Base-by-base conservation (phyloP, 2,113 vertebrate species). In the Barnardius zonarius region DNA sequence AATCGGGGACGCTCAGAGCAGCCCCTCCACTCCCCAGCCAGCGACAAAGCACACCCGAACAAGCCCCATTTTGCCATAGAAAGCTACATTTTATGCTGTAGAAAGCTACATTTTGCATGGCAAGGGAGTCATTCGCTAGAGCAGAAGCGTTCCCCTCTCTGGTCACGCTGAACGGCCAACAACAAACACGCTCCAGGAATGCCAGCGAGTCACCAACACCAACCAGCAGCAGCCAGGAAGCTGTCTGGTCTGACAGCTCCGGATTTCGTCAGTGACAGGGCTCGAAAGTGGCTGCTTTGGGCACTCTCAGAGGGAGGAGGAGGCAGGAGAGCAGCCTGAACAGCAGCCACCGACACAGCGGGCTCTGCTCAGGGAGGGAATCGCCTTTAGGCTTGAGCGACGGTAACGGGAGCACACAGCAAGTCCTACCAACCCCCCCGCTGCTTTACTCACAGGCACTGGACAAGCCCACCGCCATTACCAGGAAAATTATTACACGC, bases 111-210 rank as follows among this genome's bases (percentile, higher is more conserved):
- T 18, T 84, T 84, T 28, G 31, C 57, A 41, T 7, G 9, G 1
- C 62, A 39, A 37, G 44, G 51, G 68, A 63, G 62, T 1, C 2
- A 1, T 76, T 17, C 15, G 35, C 54, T 5, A 1, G 68, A 62
- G 39, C 14, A 1, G 41, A 15, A 39, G 54, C 0, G 0, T 11
- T 79, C 82, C 17, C 51, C 52, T 33, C 70, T 17, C 5, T 1
- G 28, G 28, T 15, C 59, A 24, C 2, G 2, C 24, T 1, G 0
- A 35, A 13, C 0, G 0, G 27, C 4, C 33, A 77, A 9, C 44
- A 37, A 35, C 14, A 5, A 63, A n/a, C 3, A 27, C 1, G 0
- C 41, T 14, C 3, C 37, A 5, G 54, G 64, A 69, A 11, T 1
- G 12, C 30, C 57, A 14, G 12, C 0, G 3, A 55, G 55, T 25